Percentiles rank a stretch among this genome's conserved stretches.
These are phyloP conservation scores for Drosophila siamana DNA, from an alignment of 2,888 invertebrate genomes.

Conservation along the genomic window DNA sequence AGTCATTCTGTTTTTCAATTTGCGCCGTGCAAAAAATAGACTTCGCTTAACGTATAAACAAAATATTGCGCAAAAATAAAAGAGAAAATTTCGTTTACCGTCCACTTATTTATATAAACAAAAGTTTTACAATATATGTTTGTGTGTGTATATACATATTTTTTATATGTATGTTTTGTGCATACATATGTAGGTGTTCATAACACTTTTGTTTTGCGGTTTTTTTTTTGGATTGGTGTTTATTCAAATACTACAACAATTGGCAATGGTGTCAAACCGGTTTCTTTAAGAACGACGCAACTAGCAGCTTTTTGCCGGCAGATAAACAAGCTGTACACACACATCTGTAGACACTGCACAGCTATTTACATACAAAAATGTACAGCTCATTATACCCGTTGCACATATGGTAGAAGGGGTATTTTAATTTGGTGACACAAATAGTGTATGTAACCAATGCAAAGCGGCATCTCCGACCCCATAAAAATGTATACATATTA, in stretches of 20 bases:
- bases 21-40: constrained; percentile 53
- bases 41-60: constrained; percentile 28
- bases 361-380: neutral
- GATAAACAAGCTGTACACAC: constrained; percentile 26
- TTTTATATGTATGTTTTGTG: neutral
- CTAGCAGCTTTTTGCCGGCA: constrained; percentile 47
- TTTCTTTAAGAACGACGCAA: constrained; percentile 56
- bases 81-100: constrained; percentile 56
- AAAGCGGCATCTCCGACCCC: neutral
- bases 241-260: constrained; percentile 22
- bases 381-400: neutral
- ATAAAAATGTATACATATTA: neutral
- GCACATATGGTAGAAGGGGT: neutral
- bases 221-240: constrained; percentile 18
- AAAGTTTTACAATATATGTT: constrained; percentile 4
- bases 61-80: constrained; percentile 53
- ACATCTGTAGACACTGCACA: neutral
- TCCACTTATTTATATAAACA: constrained; percentile 38
- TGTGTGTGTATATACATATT: neutral
- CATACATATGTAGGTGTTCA: constrained; percentile 8
- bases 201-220: constrained; percentile 3
- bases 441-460: neutral
- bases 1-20: constrained; percentile 65
- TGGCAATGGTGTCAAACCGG: constrained; percentile 58
- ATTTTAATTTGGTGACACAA: neutral